Conservation (phyloP, 2,797 vertebrate species). For the Eutrigla gurnardus region DNA sequence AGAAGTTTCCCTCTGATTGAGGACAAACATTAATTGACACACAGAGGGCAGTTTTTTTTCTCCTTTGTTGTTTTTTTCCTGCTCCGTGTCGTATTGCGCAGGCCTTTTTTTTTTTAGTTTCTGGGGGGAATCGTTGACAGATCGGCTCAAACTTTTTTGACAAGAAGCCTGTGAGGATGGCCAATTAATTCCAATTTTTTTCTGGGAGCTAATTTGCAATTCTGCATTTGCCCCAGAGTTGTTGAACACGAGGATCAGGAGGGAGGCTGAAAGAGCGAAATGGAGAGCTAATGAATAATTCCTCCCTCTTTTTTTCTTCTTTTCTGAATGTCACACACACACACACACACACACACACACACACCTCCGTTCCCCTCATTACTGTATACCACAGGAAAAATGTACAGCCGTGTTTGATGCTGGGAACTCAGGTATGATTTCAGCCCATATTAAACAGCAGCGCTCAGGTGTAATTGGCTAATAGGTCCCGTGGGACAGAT, state of each 20-base stretch:
- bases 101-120: slow-evolving; percentile 49
- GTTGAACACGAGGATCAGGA: slow-evolving; percentile 87
- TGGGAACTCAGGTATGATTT: slow-evolving; percentile 85
- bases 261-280: slow-evolving; percentile 68
- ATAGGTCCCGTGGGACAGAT: slow-evolving; percentile 80
- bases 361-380: slow-evolving; percentile 74
- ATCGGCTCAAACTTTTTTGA: slow-evolving; percentile 86
- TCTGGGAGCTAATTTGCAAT: slow-evolving; percentile 90
- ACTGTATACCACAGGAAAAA: slow-evolving; percentile 78
- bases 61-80: slow-evolving; percentile 19
- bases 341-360: slow-evolving; percentile 62
- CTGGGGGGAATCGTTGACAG: slow-evolving; percentile 84
- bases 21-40: slow-evolving; percentile 53
- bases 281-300: slow-evolving; percentile 90
- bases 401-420: slow-evolving; percentile 86
- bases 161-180: slow-evolving; percentile 86
- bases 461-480: slow-evolving; percentile 87
- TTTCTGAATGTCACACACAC: slow-evolving; percentile 73
- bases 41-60: slow-evolving; percentile 26
- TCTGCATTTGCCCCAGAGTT: slow-evolving; percentile 87
- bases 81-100: slow-evolving; percentile 31
- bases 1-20: slow-evolving; percentile 59
- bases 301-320: slow-evolving; percentile 64
- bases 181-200: slow-evolving; percentile 93
- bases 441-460: slow-evolving; percentile 84